Conservation (phyloP, 1,140 invertebrate genomes). For the Thaumatotibia leucotreta region DNA sequence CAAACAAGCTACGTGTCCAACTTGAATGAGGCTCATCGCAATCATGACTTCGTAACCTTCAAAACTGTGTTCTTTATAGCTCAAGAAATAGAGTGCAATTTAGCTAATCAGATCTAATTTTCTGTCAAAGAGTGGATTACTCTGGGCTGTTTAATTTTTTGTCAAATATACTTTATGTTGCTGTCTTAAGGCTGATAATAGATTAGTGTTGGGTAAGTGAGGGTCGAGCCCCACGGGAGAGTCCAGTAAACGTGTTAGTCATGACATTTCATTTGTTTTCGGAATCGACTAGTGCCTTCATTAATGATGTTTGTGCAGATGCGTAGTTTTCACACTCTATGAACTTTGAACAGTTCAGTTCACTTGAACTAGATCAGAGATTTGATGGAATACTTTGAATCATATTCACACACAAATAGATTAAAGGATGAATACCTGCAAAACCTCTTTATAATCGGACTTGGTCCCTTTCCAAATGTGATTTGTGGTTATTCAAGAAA, state of each 20-base stretch:
- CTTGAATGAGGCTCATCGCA: conserved; percentile 4
- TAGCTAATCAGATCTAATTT: not conserved
- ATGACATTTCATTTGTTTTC: conserved; percentile 11
- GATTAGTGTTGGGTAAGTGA: not conserved
- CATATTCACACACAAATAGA: not conserved
- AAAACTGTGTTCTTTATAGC: not conserved
- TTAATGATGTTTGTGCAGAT: conserved; percentile 5
- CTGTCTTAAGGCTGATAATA: not conserved
- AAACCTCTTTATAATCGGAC: too few species aligned
- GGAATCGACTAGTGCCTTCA: not conserved
- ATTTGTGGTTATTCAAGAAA: too few species aligned
- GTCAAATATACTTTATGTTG: not conserved
- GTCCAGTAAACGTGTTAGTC: conserved; percentile 9
- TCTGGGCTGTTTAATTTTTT: not conserved
- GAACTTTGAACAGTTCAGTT: not conserved
- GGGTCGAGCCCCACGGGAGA: conserved; percentile 5
- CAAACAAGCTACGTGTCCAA: conserved; percentile 10
- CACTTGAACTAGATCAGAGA: not conserved
- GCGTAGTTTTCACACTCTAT: not conserved
- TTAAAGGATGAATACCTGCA: too few species aligned
- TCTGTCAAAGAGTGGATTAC: not conserved
- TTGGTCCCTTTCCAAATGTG: too few species aligned
- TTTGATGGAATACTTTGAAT: not conserved
- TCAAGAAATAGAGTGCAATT: not conserved
- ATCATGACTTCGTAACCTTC: not conserved